Conservation (phyloP, 2,113 vertebrate genomes). For the Oryzias curvinotus region DNA sequence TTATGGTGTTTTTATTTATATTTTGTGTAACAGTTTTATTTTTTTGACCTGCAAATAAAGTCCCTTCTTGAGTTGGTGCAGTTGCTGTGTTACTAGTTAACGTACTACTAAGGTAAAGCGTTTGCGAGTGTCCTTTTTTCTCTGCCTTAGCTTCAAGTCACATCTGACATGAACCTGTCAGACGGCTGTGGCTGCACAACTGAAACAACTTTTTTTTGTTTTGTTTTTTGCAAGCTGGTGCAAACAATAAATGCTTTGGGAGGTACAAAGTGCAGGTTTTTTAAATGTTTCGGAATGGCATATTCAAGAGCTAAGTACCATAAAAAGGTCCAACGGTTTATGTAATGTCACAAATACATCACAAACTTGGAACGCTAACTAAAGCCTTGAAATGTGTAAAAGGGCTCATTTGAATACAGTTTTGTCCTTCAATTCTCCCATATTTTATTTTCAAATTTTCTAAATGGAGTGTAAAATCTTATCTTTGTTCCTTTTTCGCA, state of each 20-base stretch:
- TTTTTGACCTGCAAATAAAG: too few species aligned
- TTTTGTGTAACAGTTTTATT: too few species aligned
- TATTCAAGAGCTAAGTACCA: background rate
- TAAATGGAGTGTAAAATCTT: conserved; percentile 27
- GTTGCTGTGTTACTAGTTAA: too few species aligned
- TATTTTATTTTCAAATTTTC: conserved; percentile 2
- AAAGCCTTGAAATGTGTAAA: too few species aligned
- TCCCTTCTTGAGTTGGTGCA: too few species aligned
- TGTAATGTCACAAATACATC: background rate
- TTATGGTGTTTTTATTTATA: background rate
- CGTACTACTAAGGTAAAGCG: too few species aligned
- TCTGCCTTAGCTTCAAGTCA: background rate
- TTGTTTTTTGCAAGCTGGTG: background rate
- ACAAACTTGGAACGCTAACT: background rate
- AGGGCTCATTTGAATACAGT: background rate
- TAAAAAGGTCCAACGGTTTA: background rate
- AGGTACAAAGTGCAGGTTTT: background rate
- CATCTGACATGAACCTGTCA: background rate
- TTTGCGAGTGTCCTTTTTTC: too few species aligned
- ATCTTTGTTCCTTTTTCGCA: conserved; percentile 10
- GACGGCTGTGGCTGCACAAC: background rate
- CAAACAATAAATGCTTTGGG: conserved; percentile 1
- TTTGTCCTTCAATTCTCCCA: background rate
- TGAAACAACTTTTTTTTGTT: background rate
- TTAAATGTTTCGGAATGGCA: conserved; percentile 8